Evolutionary conservation across 92 coral and sea anemone genomes (phyloP), one percentile per base, ranked within the genome.

Genomic region (Actinernus sp.): DNA sequence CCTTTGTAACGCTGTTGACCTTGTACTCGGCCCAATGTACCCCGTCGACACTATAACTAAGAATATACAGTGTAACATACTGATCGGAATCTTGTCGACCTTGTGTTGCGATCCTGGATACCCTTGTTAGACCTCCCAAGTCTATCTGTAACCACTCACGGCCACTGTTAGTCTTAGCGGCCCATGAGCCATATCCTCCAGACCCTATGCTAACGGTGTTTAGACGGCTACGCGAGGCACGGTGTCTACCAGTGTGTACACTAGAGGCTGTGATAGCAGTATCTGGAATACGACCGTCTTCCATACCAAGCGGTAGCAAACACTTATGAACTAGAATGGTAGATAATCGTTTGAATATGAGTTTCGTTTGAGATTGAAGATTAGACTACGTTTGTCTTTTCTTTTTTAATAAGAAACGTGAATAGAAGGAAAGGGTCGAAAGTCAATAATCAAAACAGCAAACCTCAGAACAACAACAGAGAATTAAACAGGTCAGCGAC

Each of bases 11-110:
- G 9, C 76, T 66, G 27, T 78, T 58, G 18, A 25, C 30, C 27
- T 58, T 78, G 53, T 78, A 78, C 17, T 20, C 32, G 3, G 68
- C 84, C 84, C 84, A 78, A 55, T 78, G 60, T 22, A 68, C 70
- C 25, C 46, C 46, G 29, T 78, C 71, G 4, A 41, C 13, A 17
- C 84, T 67, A 49, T 67, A 78, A 23, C 38, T 57, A 28, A 78
- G 40, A 27, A 63, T 26, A 16, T 67, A 78, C 5, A 29, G 52
- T 2, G 59, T 67, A 1, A 53, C 34, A 76, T 76, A 67, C 26
- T 78, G 77, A 20, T 58, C 19, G 9, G 63, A 69, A 51, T 78
- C 84, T 27, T 58, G 70, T 31, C 84, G 38, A 16, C 77, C 84
- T 39, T 78, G 84, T 20, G 84, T 67, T 1, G 45, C 69, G 24